Evolutionary conservation across 2,888 invertebrate species (phyloP).

Genomic region (Eupithecia inturbata): DNA sequence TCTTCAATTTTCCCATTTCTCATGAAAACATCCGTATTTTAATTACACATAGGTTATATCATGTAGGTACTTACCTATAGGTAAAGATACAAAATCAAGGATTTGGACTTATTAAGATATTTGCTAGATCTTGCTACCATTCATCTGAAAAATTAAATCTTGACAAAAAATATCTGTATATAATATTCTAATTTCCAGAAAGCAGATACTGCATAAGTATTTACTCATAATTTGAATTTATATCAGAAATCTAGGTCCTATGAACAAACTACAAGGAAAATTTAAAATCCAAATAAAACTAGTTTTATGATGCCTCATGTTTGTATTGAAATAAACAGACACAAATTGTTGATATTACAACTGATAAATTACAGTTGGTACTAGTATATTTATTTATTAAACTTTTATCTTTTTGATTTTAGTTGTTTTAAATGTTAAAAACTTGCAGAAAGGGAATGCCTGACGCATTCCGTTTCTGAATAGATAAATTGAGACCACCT

Average conservation of each 20-base stretch:
- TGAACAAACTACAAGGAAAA: conserved; percentile 15
- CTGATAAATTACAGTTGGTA: conserved; percentile 27
- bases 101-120: not conserved
- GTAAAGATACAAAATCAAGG: not conserved
- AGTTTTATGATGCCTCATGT: conserved; percentile 28
- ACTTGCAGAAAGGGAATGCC: no score
- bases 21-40: not conserved
- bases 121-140: not conserved
- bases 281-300: conserved; percentile 17
- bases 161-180: not conserved
- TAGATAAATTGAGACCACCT: conserved; percentile 17
- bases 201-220: not conserved
- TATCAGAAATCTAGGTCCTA: not conserved
- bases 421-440: conserved; percentile 26
- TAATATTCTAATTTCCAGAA: not conserved
- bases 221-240: not conserved
- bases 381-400: conserved; percentile 25
- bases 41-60: no score
- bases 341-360: conserved; percentile 32
- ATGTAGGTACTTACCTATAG: no score
- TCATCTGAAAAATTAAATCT: not conserved
- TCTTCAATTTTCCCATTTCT: not conserved
- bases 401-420: conserved; percentile 30
- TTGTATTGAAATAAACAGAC: conserved; percentile 34
- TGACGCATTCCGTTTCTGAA: conserved; percentile 14